Evolutionary conservation across 2,888 invertebrate species (phyloP).

Genomic region (Nephrotoma appendiculata): DNA sequence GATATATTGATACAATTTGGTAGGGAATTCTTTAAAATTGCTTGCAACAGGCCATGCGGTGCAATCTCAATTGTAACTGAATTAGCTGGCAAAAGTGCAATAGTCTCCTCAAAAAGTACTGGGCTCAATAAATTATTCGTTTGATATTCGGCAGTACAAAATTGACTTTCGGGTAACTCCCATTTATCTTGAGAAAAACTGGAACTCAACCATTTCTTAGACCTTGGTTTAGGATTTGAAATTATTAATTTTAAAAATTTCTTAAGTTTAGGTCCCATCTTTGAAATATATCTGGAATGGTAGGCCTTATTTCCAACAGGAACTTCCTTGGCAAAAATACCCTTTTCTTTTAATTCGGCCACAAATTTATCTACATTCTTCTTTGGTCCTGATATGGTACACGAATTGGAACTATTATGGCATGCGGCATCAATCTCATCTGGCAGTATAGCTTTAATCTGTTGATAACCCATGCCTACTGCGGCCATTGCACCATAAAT

Average conservation of each 20-base stretch:
- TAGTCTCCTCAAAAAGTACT: constrained; percentile 45
- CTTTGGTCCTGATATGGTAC: constrained; percentile 77
- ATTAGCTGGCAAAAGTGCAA: constrained; percentile 43
- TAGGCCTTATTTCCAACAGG: constrained; percentile 80
- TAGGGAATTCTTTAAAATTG: constrained; percentile 46
- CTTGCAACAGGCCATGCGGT: constrained; percentile 52
- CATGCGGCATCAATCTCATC: constrained; percentile 71
- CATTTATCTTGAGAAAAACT: constrained; percentile 60
- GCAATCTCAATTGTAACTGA: constrained; percentile 53
- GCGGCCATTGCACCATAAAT: constrained; percentile 80
- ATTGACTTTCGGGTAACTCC: constrained; percentile 46
- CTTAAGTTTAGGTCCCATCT: constrained; percentile 49
- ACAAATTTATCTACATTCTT: constrained; percentile 52
- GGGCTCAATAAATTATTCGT: constrained; percentile 62
- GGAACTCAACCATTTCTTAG: constrained; percentile 70
- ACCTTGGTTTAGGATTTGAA: constrained; percentile 47
- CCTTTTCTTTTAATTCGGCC: constrained; percentile 47
- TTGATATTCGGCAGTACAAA: constrained; percentile 72
- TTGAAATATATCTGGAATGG: constrained; percentile 69
- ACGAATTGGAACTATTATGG: constrained; percentile 72
- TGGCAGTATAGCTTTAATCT: constrained; percentile 46
- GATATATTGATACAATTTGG: constrained; percentile 40
- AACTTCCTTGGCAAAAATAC: constrained; percentile 69
- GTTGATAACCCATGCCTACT: constrained; percentile 49
- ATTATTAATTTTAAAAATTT: constrained; percentile 49